phyloP scores from a whole-genome alignment of 2,888 invertebrate species.

The Allophyes oxyacanthae region DNA sequence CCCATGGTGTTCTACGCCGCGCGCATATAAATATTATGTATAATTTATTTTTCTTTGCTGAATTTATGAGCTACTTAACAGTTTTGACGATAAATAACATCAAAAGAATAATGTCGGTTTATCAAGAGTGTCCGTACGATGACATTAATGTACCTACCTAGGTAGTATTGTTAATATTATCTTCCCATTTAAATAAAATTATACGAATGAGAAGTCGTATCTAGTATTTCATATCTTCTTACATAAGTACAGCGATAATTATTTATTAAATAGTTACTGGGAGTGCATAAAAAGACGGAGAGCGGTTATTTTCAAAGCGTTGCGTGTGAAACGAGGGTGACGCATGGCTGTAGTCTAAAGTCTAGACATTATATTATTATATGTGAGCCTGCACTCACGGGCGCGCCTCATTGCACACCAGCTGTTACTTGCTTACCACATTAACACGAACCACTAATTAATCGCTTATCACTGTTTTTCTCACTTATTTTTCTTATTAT shows the following conservation, averaged over 20 bases:
- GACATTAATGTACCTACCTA: too few relatives aligned
- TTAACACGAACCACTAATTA: conserved; percentile 81
- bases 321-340: conserved; percentile 84
- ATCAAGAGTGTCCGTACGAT: too few relatives aligned
- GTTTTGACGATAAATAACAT: too few relatives aligned
- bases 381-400: conserved; percentile 42
- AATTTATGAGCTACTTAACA: too few relatives aligned
- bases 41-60: too few relatives aligned
- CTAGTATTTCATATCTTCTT: conserved; percentile 38
- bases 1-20: too few relatives aligned
- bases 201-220: conserved; percentile 30
- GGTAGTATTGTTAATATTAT: too few relatives aligned
- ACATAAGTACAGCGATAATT: conserved; percentile 37
- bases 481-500: conserved; percentile 17
- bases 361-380: conserved; percentile 77
- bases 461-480: conserved; percentile 71
- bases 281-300: conserved; percentile 59
- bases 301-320: conserved; percentile 78
- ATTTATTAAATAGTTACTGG: conserved; percentile 47
- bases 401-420: conserved; percentile 75
- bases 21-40: too few relatives aligned
- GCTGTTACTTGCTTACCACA: conserved; percentile 76
- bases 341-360: conserved; percentile 74
- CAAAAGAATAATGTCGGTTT: too few relatives aligned
- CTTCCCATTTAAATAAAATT: too few relatives aligned